Base-by-base conservation (phyloP, 2,113 vertebrate species). In the Taurulus bubalis region DNA sequence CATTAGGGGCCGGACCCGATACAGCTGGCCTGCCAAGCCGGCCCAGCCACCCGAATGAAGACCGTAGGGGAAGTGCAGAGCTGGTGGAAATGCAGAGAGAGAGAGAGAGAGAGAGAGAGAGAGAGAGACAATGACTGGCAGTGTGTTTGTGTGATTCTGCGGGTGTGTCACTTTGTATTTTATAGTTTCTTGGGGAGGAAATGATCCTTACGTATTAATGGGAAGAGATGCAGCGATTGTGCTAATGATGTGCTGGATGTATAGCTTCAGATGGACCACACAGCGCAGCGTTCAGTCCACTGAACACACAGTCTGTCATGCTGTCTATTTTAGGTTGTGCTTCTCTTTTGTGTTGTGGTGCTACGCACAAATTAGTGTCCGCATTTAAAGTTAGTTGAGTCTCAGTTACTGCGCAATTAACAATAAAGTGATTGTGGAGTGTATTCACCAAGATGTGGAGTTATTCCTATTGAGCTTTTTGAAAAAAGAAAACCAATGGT, bases 1-100 rank as follows among this genome's bases (percentile, higher is more conserved):
- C 93, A 93, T 95, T 93, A 94, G 84, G 49, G 85, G 83, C 82
- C 4, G 9, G 68, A 84, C 83, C 89, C 85, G 75, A 76, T 87
- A 83, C 79, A 84, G 90, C 88, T 62, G 80, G 83, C 84, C 85
- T 74, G 88, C 87, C 86, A 89, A 83, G 74, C 71, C 84, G 70
- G 62, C 53, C 47, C 32, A 65, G 71, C 73, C 74, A 42, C 79
- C 75, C 75, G 86, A 79, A 91, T 72, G 82, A 85, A 71, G 77
- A 75, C 71, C 71, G 32, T 15, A 80, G 60, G 75, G 42, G 76
- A 79, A 86, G 65, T 88, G 83, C 87, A 79, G 83, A 70, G 79
- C 65, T 88, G 76, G 79, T 74, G 45, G 59, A 85, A 87, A 83
- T 47, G 65, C 47, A 59, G 8, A 62, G 8, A 38, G 32, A 42